Base-by-base conservation (phyloP, 2,113 vertebrate species). In the Brachionichthys hirsutus region DNA sequence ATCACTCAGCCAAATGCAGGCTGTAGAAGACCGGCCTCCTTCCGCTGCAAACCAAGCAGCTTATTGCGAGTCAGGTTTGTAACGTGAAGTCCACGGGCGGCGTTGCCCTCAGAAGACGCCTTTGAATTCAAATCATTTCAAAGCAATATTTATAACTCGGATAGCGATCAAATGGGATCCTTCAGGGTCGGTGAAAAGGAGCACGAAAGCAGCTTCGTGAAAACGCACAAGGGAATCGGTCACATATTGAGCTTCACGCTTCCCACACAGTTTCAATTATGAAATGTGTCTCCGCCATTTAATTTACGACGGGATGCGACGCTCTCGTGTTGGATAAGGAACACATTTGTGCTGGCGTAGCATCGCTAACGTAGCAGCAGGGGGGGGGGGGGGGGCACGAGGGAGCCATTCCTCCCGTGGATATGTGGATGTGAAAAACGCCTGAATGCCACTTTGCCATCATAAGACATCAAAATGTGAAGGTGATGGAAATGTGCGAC, bases 41-140 rank as follows among this genome's bases (percentile, higher is more conserved):
- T 30, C 24, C 24, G 24, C 24, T 30, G 24, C 24, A 30, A 6
- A 71, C 69, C 47, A 79, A 81, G 72, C 3, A 81, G 70, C 67
- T 72, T 30, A 71, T 81, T 75, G 67, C 51, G 62, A 77, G 67
- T 75, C 85, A 65, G 63, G 49, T 66, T 68, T 71, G 72, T 48
- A 24, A 64, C n/a, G 59, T 49, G 36, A 54, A 54, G 8, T 70
- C 63, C 63, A 71, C 71, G 73, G 65, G 62, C 61, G 78, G 62
- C 41, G 57, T 76, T 78, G 50, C 43, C 54, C 43, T 62, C 2
- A 62, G 75, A 78, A 67, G 71, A 69, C 34, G 54, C 66, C 60
- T 77, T 72, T 73, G 52, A 70, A 83, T 77, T 83, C 61, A 67
- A 42, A 70, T 63, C 66, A 34, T 58, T 74, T 67, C 44, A 60